Evolutionary conservation across 2,888 invertebrate species (phyloP), one percentile per base, ranked within the genome.

Genomic region (Eupithecia inturbata): DNA sequence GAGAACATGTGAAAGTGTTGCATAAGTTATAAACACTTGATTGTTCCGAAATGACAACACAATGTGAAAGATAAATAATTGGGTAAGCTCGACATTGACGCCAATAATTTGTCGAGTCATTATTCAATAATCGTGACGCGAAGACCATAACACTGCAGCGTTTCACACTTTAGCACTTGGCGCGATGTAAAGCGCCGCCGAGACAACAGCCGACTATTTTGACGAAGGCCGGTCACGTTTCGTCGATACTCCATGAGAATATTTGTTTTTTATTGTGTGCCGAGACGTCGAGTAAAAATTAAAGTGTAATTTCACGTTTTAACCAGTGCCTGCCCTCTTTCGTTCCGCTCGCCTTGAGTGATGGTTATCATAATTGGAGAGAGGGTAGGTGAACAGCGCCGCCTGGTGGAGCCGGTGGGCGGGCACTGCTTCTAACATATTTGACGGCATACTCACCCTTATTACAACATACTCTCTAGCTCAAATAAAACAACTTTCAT

Each of bases 211-310:
- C 89, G 91, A 89, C 93, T 92, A 93, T 94, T 94, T 94, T 93
- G 94, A 94, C 92, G 94, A 92, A 92, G 92, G 91, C 92, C 91
- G 92, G 94, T 94, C 94, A 94, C 94, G 94, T 94, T 94, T 91
- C 87, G 89, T 93, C 94, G 94, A 94, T 94, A 92, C 92, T 87
- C 92, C 93, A 94, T 94, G 94, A 93, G 94, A 94, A 93, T 94
- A 94, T 94, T 94, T 94, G 94, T 94, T 94, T 94, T 94, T 94
- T 94, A 91, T 92, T 92, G 91, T 90, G 87, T 87, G 93, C 89
- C 88, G 89, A 76, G 92, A 86, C 89, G 91, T 87, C 89, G 91
- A 91, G 90, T 92, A 91, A 94, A 94, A 93, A 93, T 93, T 91
- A 87, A 93, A 93, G 93, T 90, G 93, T 94, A 94, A 94, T 94